Base-by-base conservation (phyloP, 2,888 invertebrate species). In the Phytoseiulus persimilis region DNA sequence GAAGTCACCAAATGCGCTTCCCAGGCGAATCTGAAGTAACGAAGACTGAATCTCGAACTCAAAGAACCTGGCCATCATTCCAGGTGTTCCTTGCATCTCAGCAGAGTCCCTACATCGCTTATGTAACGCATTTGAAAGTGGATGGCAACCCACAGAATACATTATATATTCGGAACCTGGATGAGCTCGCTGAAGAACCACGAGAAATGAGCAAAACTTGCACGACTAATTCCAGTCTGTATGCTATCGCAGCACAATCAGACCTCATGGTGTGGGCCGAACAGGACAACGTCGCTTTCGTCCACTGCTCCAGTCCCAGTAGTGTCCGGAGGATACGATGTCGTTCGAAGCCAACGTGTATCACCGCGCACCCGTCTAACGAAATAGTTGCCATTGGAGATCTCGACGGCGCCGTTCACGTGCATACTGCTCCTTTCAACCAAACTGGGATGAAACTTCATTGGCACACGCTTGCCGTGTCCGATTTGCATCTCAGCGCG, bases 401-500 rank as follows among this genome's bases (percentile, higher is more conserved):
- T 23, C 0, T 39, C 14, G 33, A 87, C 45, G 87, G 87, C 11
- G 87, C 87, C 32, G 33, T 87, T 9, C 31, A 39, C 31, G 45
- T 87, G 28, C 87, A 87, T 33, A n/a, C 87, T 2, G 87, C 39
- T 32, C 87, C 87, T 0, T 87, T 87, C 45, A 39, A 39, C 87
- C 87, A 87, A 39, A 9, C 18, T 23, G 87, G 33, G 28, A 87
- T 87, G 87, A 87, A 87, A 45, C 33, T 87, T 28, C 87, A 87
- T 45, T 87, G 87, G 87, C 87, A 87, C 87, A 39, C 87, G 0
- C 28, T 87, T 14, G 39, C 87, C 32, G 87, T 87, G 32, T n/a
- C 33, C 6, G 87, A 87, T 32, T n/a, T 87, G 6, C 87, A 87
- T 45, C 6, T 87, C 33, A 87, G 87, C 87, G 32, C 39, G 39